Evolutionary conservation across 1,140 invertebrate genomes (phyloP).

Genomic region (Notospermus geniculatus): DNA sequence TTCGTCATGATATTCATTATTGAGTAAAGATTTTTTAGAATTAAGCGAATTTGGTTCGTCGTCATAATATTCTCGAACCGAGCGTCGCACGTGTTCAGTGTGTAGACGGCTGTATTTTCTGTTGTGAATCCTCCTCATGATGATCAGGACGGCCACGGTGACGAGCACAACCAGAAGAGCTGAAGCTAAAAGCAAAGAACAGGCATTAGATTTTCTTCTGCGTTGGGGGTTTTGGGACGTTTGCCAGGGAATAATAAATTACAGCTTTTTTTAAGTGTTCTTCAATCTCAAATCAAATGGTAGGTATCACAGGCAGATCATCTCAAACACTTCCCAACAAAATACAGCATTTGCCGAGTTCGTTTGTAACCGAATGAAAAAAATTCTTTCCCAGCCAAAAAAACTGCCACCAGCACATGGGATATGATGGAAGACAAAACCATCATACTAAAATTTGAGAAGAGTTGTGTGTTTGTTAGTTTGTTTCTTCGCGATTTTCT

Average conservation of each 20-base stretch:
- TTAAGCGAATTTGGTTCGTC: neutral
- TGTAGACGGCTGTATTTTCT: neutral
- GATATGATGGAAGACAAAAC: no score
- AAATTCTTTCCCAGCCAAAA: neutral
- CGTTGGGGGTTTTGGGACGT: neutral
- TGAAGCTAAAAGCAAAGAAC: conserved; percentile 23
- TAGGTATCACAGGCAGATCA: neutral
- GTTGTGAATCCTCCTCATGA: conserved; percentile 10
- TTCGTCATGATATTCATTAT: conserved; percentile 3
- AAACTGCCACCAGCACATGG: no score
- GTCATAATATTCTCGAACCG: neutral
- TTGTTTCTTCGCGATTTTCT: no score
- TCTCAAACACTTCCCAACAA: neutral
- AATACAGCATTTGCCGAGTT: neutral
- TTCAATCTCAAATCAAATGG: neutral
- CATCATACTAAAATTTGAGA: no score
- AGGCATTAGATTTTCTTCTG: neutral
- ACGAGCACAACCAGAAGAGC: conserved; percentile 22
- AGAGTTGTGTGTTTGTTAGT: no score
- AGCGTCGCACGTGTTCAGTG: neutral
- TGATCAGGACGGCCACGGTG: conserved; percentile 28
- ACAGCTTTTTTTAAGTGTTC: neutral
- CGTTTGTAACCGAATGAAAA: neutral
- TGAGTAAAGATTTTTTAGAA: conserved; percentile 1
- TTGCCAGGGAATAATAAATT: neutral